phyloP scores from a whole-genome alignment of 2,888 invertebrate genomes.

The Brassicogethes aeneus region DNA sequence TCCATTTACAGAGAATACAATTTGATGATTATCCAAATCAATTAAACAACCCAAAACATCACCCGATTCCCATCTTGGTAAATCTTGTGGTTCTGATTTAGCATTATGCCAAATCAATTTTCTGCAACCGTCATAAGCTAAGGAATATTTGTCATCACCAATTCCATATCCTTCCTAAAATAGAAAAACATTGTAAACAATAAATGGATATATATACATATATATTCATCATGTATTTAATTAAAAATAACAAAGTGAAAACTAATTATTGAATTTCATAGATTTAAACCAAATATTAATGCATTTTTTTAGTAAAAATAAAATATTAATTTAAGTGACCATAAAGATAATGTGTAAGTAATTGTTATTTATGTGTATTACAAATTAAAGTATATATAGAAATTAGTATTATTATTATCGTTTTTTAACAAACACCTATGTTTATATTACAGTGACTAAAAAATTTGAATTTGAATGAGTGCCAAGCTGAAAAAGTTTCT shows the following conservation, averaged over 20 bases:
- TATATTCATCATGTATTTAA: neutral
- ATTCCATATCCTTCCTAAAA: slow-evolving; percentile 87
- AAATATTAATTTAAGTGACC: too few relatives aligned
- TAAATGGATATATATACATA: neutral
- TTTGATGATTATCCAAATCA: slow-evolving; percentile 62
- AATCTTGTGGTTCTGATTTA: slow-evolving; percentile 50
- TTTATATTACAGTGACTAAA: too few relatives aligned
- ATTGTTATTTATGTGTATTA: too few relatives aligned
- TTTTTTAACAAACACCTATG: too few relatives aligned
- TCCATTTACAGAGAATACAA: slow-evolving; percentile 81
- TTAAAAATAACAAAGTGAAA: neutral
- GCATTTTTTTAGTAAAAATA: too few relatives aligned
- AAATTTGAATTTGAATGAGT: too few relatives aligned
- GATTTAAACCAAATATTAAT: neutral
- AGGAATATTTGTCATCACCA: slow-evolving; percentile 81
- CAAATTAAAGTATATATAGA: too few relatives aligned
- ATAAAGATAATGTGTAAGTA: too few relatives aligned
- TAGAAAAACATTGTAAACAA: neutral
- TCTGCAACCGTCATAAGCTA: slow-evolving; percentile 90
- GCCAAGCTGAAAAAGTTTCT: too few relatives aligned
- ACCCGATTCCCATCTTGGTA: slow-evolving; percentile 71
- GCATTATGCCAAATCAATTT: slow-evolving; percentile 86
- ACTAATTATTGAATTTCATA: too few relatives aligned
- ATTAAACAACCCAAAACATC: slow-evolving; percentile 80
- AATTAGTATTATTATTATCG: too few relatives aligned